Conservation (phyloP, 1,140 invertebrate genomes). For the Tetragonula clypearis region DNA sequence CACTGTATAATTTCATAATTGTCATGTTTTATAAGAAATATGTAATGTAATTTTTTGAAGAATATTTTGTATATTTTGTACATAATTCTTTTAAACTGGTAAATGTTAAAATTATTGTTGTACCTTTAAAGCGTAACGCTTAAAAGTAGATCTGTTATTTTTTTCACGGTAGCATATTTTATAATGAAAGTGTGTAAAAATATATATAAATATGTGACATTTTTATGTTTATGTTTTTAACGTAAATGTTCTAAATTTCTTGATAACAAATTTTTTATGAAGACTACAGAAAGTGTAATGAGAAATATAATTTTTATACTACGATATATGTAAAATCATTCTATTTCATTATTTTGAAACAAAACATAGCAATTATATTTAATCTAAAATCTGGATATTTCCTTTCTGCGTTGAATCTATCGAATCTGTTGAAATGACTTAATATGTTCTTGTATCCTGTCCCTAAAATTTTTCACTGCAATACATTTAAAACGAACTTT, state of each 20-base stretch:
- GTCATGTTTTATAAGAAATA: not conserved
- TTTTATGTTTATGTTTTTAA: slow-evolving; percentile 1
- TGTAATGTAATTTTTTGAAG: slow-evolving; percentile 12
- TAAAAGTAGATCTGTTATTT: slow-evolving; percentile 38
- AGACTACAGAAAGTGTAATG: not conserved
- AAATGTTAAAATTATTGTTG: slow-evolving; percentile 12
- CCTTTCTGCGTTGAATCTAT: slow-evolving; percentile 52
- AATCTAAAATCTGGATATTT: slow-evolving; percentile 61
- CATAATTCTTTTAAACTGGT: slow-evolving; percentile 26
- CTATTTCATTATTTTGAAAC: slow-evolving; percentile 1
- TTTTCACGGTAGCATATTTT: slow-evolving; percentile 24
- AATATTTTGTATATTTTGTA: slow-evolving; percentile 42
- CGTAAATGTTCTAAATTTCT: slow-evolving; percentile 16
- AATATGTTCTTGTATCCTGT: slow-evolving; percentile 65
- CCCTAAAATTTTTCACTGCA: slow-evolving; percentile 56
- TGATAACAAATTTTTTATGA: not conserved
- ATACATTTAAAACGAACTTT: slow-evolving; percentile 60
- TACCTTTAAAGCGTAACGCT: not conserved
- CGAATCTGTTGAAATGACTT: slow-evolving; percentile 58
- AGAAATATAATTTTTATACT: slow-evolving; percentile 2
- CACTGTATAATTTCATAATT: not conserved
- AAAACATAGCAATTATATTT: slow-evolving; percentile 61
- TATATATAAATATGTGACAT: slow-evolving; percentile 35
- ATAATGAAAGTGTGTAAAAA: slow-evolving; percentile 26
- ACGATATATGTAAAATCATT: slow-evolving; percentile 7